Evolutionary conservation across 2,797 vertebrate genomes (phyloP).

Genomic region (Macroramphosus scolopax): DNA sequence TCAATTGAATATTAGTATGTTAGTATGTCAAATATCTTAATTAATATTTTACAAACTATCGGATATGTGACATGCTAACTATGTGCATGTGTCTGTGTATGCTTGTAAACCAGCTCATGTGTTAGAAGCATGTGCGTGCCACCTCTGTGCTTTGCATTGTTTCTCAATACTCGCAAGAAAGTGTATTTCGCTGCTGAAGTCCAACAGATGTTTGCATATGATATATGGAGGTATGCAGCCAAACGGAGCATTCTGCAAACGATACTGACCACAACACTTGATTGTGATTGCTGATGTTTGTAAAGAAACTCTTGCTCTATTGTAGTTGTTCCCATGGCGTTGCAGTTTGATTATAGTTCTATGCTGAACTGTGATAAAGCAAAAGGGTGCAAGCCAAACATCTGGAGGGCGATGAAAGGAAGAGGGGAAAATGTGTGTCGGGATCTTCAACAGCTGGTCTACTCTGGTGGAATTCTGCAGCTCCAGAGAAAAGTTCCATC

Average conservation of each 20-base stretch:
- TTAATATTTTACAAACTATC: too few species aligned
- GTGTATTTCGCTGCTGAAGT: slow-evolving; percentile 14
- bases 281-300: too few species aligned
- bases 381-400: slow-evolving; percentile 33
- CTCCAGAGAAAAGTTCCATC: slow-evolving; percentile 58
- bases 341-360: slow-evolving; percentile 26
- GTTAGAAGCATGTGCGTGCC: too few species aligned
- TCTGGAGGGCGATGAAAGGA: slow-evolving; percentile 27
- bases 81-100: too few species aligned
- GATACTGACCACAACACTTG: too few species aligned
- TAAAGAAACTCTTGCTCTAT: too few species aligned
- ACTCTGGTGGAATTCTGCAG: slow-evolving; percentile 54
- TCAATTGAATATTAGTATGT: too few species aligned
- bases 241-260: neutral
- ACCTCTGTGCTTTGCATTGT: slow-evolving; percentile 3
- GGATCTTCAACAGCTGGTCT: slow-evolving; percentile 41
- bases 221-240: neutral
- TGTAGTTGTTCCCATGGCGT: slow-evolving; percentile 1
- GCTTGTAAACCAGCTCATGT: too few species aligned
- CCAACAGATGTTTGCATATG: too few species aligned
- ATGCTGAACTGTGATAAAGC: slow-evolving; percentile 40
- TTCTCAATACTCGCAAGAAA: slow-evolving; percentile 18
- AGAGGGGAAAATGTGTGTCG: slow-evolving; percentile 45
- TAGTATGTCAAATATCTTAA: too few species aligned
- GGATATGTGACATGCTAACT: too few species aligned